These are phyloP conservation scores for Sarcophilus harrisii DNA, from an alignment of 2,797 vertebrate species.

Conservation along the genomic window DNA sequence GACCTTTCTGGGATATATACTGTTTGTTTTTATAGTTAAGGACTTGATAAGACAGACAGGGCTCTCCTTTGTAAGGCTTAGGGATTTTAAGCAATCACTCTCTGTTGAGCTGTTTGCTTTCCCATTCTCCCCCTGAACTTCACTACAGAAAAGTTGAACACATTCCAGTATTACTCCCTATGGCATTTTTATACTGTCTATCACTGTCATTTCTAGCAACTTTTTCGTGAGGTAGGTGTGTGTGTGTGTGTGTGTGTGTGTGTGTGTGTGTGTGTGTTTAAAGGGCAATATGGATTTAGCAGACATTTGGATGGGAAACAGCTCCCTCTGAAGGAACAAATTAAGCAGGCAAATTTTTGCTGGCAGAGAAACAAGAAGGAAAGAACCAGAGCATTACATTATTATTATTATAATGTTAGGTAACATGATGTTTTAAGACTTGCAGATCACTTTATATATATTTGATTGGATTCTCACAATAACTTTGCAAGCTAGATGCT, in stretches of 20 bases:
- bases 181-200: background rate
- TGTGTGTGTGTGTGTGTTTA: too few species aligned
- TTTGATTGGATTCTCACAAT: background rate
- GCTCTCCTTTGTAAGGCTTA: slow-evolving; percentile 1
- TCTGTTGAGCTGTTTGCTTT: slow-evolving; percentile 36
- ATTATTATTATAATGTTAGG: background rate
- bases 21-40: slow-evolving; percentile 50
- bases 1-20: background rate
- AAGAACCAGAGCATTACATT: background rate
- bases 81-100: slow-evolving; percentile 12
- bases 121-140: slow-evolving; percentile 9
- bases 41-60: slow-evolving; percentile 29
- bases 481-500: background rate
- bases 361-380: background rate
- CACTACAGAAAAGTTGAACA: slow-evolving; percentile 12
- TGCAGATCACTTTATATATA: background rate
- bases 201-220: background rate
- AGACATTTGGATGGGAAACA: background rate
- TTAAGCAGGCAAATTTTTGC: background rate
- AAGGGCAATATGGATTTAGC: background rate
- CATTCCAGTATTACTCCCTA: background rate
- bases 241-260: too few species aligned
- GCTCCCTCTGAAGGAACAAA: slow-evolving; percentile 12
- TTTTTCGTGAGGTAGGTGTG: background rate
- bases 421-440: background rate